Conservation (phyloP, 1,140 invertebrate genomes). For the Papilio polytes region DNA sequence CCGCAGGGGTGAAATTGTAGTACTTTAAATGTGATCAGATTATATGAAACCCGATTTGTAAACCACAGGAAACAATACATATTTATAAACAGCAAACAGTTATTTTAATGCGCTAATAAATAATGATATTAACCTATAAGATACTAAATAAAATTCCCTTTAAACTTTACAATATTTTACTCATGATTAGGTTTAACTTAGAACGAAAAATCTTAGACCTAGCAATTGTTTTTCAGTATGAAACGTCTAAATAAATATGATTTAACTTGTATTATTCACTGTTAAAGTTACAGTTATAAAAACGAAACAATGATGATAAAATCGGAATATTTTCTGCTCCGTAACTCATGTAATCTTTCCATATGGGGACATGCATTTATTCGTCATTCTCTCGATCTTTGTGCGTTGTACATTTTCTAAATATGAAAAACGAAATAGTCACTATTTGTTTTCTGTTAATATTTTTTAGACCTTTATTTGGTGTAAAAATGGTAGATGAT, state of each 20-base stretch:
- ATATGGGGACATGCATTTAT: constrained; percentile 14
- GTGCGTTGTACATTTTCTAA: neutral
- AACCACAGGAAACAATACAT: neutral
- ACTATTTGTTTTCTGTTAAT: constrained; percentile 1
- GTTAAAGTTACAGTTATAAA: constrained; percentile 14
- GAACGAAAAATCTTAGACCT: too few relatives aligned
- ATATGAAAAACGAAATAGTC: constrained; percentile 6
- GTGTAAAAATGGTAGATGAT: constrained; percentile 56
- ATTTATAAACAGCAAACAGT: too few relatives aligned
- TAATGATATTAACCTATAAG: too few relatives aligned
- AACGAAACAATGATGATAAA: constrained; percentile 25
- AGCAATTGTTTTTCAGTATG: too few relatives aligned
- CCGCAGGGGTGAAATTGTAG: constrained; percentile 48
- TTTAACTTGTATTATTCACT: neutral
- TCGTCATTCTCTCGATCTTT: constrained; percentile 11
- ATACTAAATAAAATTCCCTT: too few relatives aligned
- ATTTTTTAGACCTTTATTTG: constrained; percentile 3
- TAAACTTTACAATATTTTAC: too few relatives aligned
- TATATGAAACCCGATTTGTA: constrained; percentile 37
- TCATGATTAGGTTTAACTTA: too few relatives aligned
- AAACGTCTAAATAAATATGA: too few relatives aligned
- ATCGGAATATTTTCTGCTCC: constrained; percentile 73
- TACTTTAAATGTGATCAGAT: constrained; percentile 42
- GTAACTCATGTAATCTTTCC: constrained; percentile 63
- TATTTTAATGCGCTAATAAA: too few relatives aligned